Base-by-base conservation (phyloP, 2,888 invertebrate genomes). In the Sepiola atlantica region DNA sequence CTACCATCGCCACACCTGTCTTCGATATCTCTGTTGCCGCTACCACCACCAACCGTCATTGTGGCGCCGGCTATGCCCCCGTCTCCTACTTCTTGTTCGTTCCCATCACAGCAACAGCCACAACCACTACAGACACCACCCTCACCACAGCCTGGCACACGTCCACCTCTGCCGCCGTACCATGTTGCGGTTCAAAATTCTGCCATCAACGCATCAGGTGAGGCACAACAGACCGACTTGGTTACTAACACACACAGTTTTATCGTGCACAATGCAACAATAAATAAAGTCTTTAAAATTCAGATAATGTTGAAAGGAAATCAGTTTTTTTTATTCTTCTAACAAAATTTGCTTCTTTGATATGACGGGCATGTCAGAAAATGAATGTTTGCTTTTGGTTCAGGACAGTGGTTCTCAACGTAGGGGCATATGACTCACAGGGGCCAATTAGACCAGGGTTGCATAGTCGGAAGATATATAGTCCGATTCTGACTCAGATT, bases 91-190 rank as follows among this genome's bases (percentile, higher is more conserved):
- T 92, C 92, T 92, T 92, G 54, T 45, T 55, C 45, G 92, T 92
- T 54, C 55, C 92, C 92, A 45, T 92, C 92, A n/a, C 55, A 55
- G 54, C 54, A 54, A n/a, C 92, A 54, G 54, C 54, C 45, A n/a
- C 77, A 77, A 18, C 77, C 77, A 77, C n/a, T 77, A 16, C 77
- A 77, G 77, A 77, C 77, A 32, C 77, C 77, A 77, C 77, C 77
- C n/a, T 77, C 77, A 92, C 92, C 92, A 92, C 92, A 92, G n/a
- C 92, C 55, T 92, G 92, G 92, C 45, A 92, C 95, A 91, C 95
- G 97, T 45, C 97, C 97, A 55, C 97, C 97, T 55, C 96, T 97
- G 94, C 97, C 97, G 94, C 96, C 97, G 32, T 97, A 97, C 95
- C 96, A 96, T 95, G 96, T 96, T 93, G 96, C 97, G 94, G 96